Base-by-base conservation (phyloP, 2,113 vertebrate species). In the Rallus limicola region DNA sequence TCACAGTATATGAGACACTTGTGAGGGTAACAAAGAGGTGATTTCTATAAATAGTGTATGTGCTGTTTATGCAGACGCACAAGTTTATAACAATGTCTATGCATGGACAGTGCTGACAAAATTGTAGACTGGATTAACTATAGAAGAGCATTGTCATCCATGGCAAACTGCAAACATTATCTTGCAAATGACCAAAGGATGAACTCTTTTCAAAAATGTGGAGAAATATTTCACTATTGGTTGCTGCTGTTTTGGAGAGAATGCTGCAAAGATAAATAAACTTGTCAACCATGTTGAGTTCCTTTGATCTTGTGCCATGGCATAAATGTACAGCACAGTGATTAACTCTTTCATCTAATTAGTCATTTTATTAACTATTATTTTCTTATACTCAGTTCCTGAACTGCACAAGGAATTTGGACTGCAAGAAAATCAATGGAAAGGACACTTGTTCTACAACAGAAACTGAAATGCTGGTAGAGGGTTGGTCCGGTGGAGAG, bases 231-330 rank as follows among this genome's bases (percentile, higher is more conserved):
- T 95, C 68, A 87, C 29, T 67, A 69, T 85, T 50, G 33, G 95
- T 96, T 77, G 82, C 42, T 93, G 59, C 40, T 92, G 79, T 9
- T 77, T 94, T 93, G 60, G 34, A 90, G 59, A 92, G 44, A 92
- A 92, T 59, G 64, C 19, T 92, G 95, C 94, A 46, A 93, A 90
- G 76, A 93, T 0, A 96, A 88, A 94, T 97, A 97, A 93, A 94
- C 50, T 88, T 92, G 76, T 93, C 91, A 94, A 33, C 36, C 55
- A 63, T 50, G 46, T 63, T 62, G 23, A 65, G 20, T 85, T 90
- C 50, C 91, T 97, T 93, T 97, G 92, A 94, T 96, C 86, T 74
- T 67, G n/a, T 92, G 82, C 94, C 79, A 90, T 79, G 36, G 13
- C 75, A 93, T 85, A 80, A 92, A 90, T 0, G 1, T 62, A 42